Conservation (phyloP, 2,888 invertebrate genomes). For the Physocephala rufipes region DNA sequence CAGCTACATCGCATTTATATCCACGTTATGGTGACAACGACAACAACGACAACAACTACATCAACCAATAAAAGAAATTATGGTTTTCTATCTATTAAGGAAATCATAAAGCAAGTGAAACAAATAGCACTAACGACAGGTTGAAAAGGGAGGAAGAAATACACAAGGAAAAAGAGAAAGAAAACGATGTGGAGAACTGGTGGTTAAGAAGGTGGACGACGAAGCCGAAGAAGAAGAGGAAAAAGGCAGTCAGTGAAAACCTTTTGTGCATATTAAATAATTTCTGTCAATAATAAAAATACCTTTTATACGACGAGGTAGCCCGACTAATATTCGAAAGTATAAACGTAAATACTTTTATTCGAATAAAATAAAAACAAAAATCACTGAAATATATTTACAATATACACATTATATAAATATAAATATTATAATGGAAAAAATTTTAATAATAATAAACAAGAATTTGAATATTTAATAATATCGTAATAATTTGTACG, state of each 20-base stretch:
- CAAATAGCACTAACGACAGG: not conserved
- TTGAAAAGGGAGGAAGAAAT: too few species aligned
- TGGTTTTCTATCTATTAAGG: conserved; percentile 26
- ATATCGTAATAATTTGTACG: too few species aligned
- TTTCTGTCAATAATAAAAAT: not conserved
- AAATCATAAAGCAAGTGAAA: conserved; percentile 29
- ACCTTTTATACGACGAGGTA: not conserved
- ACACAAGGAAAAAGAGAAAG: too few species aligned
- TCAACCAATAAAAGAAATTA: not conserved
- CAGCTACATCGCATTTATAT: too few species aligned
- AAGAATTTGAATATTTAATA: conserved; percentile 29
- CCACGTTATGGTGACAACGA: not conserved
- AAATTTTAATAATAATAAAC: too few species aligned
- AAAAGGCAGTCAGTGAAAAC: not conserved
- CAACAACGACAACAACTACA: conserved; percentile 7
- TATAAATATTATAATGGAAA: not conserved
- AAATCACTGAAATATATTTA: not conserved
- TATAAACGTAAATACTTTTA: not conserved
- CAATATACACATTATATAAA: too few species aligned
- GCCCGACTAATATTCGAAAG: not conserved
- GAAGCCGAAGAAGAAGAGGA: conserved; percentile 23
- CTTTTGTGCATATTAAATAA: conserved; percentile 24
- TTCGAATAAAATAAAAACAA: not conserved
- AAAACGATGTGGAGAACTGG: too few species aligned
- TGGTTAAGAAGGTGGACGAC: too few species aligned